These are phyloP conservation scores for Mylabris phalerata DNA, from an alignment of 1,140 invertebrate genomes.

Conservation along the genomic window DNA sequence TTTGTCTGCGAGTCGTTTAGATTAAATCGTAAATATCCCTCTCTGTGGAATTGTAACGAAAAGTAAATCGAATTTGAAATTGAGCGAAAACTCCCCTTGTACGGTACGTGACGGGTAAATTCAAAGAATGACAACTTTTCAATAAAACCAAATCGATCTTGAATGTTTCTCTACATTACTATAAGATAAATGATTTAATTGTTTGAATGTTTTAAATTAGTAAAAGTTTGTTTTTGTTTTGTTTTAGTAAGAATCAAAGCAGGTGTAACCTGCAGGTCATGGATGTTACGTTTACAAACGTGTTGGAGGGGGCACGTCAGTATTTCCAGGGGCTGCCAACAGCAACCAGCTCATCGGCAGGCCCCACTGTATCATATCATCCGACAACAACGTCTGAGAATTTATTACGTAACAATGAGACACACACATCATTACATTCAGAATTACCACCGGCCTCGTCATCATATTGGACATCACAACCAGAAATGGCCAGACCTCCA, in stretches of 20 bases:
- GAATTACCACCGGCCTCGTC: constrained; percentile 11
- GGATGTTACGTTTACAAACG: constrained; percentile 70
- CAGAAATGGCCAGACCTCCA: constrained; percentile 8
- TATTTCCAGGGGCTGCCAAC: constrained; percentile 70
- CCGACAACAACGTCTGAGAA: constrained; percentile 1
- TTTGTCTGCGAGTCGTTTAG: too few species aligned
- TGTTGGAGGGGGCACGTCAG: constrained; percentile 70
- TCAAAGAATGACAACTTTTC: too few species aligned
- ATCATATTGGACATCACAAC: constrained; percentile 13
- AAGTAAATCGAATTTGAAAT: too few species aligned
- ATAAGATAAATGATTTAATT: too few species aligned
- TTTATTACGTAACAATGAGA: constrained; percentile 4
- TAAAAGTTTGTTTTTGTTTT: neutral
- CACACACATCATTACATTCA: neutral
- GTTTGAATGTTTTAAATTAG: too few species aligned
- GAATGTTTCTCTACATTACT: too few species aligned
- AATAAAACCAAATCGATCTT: too few species aligned
- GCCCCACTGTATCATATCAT: constrained; percentile 24
- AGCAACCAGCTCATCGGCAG: constrained; percentile 46
- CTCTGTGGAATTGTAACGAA: too few species aligned
- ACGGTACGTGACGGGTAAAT: too few species aligned
- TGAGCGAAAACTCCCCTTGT: too few species aligned
- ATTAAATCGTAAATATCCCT: too few species aligned
- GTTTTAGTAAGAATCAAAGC: constrained; percentile 25
- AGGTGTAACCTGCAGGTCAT: constrained; percentile 50